Evolutionary conservation across 2,888 invertebrate species (phyloP).

Genomic region (Trimorus sp.): DNA sequence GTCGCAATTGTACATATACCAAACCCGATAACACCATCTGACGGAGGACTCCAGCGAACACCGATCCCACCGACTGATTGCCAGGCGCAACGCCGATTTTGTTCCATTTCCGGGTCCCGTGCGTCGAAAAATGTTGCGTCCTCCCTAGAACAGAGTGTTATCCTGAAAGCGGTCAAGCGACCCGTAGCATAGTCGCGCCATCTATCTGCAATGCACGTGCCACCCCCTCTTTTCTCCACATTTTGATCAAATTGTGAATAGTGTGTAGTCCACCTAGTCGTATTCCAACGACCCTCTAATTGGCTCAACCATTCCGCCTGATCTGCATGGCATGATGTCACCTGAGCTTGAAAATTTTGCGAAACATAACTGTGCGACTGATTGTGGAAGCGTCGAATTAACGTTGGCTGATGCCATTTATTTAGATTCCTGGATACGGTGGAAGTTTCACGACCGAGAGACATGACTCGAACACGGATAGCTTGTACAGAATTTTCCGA

Average conservation of each 20-base stretch:
- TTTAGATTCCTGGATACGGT: constrained; percentile 79
- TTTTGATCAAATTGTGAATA: too few relatives aligned
- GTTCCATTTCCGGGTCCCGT: too few relatives aligned
- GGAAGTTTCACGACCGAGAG: constrained; percentile 80
- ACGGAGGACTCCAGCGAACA: too few relatives aligned
- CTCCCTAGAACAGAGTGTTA: too few relatives aligned
- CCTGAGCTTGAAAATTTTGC: background rate
- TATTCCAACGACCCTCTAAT: background rate
- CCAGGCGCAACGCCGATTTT: too few relatives aligned
- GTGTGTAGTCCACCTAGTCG: background rate
- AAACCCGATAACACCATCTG: background rate
- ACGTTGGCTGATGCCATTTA: constrained; percentile 11
- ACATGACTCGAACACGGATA: constrained; percentile 82
- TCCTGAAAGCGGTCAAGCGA: too few relatives aligned
- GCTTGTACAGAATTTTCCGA: constrained; percentile 81
- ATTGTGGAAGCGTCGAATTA: background rate
- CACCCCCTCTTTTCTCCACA: too few relatives aligned
- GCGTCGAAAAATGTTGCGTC: too few relatives aligned
- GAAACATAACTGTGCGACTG: too few relatives aligned
- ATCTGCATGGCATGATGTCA: constrained; percentile 59
- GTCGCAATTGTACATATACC: constrained; percentile 70
- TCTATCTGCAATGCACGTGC: too few relatives aligned
- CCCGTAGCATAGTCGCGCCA: too few relatives aligned
- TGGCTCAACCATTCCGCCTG: background rate
- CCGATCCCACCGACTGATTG: too few relatives aligned